A percentile compares a stretch with the other conserved stretches of the same genome.
phyloP scores from a whole-genome alignment of 1,140 invertebrate genomes.

The Calycopis cecrops region DNA sequence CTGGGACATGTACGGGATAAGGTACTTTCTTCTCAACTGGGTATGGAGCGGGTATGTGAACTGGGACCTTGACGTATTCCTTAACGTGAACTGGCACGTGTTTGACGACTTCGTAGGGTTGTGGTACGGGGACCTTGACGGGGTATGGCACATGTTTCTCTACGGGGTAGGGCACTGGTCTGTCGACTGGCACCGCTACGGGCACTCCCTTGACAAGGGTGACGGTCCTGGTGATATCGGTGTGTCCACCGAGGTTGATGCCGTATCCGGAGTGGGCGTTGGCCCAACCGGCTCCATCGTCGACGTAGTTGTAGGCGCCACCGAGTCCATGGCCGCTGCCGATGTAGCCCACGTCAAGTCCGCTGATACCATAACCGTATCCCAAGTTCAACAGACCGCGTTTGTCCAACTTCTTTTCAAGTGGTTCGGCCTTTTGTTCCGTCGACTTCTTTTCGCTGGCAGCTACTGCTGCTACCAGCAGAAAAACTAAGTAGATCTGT shows the following conservation, averaged over 20 bases:
- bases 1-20: constrained; percentile 80
- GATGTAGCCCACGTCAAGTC: constrained; percentile 80
- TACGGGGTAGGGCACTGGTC: constrained; percentile 78
- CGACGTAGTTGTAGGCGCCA: constrained; percentile 76
- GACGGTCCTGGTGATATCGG: constrained; percentile 82
- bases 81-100: constrained; percentile 77
- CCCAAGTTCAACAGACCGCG: constrained; percentile 77
- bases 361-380: constrained; percentile 77
- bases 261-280: constrained; percentile 56
- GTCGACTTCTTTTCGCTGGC: constrained; percentile 78
- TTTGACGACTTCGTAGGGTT: constrained; percentile 79
- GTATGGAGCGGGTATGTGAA: constrained; percentile 76
- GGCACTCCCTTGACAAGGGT: constrained; percentile 83
- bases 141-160: constrained; percentile 80
- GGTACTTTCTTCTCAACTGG: constrained; percentile 78
- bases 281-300: constrained; percentile 64
- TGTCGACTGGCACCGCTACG: constrained; percentile 79
- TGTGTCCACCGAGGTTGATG: constrained; percentile 71
- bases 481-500: constrained; percentile 81
- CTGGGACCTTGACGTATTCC: constrained; percentile 80
- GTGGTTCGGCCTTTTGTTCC: constrained; percentile 77
- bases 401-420: constrained; percentile 77
- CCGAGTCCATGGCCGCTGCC: constrained; percentile 79
- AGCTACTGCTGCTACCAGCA: constrained; percentile 81
- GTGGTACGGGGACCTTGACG: constrained; percentile 78